These are phyloP conservation scores for Neoitamus cyanurus DNA, from an alignment of 2,888 invertebrate species.

Conservation along the genomic window DNA sequence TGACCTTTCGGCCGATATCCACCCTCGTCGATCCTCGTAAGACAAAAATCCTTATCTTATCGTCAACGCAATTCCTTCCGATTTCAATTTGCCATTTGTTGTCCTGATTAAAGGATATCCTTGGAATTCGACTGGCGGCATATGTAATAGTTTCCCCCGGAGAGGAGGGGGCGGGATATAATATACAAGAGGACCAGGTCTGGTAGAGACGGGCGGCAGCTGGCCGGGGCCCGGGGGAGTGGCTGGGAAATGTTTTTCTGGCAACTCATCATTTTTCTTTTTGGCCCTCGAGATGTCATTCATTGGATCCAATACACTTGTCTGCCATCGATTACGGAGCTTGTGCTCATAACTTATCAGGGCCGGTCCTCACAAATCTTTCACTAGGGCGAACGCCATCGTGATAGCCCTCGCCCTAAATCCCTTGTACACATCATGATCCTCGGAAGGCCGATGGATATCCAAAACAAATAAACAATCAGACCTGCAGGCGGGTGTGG, in stretches of 20 bases:
- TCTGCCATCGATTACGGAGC: slow-evolving; percentile 22
- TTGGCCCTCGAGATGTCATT: slow-evolving; percentile 28
- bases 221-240: neutral
- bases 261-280: slow-evolving; percentile 43
- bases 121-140: slow-evolving; percentile 24
- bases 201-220: neutral
- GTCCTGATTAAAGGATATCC: slow-evolving; percentile 39
- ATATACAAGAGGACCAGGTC: neutral
- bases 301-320: slow-evolving; percentile 12
- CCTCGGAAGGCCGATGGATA: slow-evolving; percentile 10
- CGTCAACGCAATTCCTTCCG: slow-evolving; percentile 39
- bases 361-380: neutral
- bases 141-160: neutral
- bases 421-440: neutral
- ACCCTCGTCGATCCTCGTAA: slow-evolving; percentile 9
- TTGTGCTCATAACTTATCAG: slow-evolving; percentile 25
- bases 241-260: slow-evolving; percentile 20
- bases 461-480: slow-evolving; percentile 44
- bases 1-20: slow-evolving; percentile 14
- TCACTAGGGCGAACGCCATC: neutral
- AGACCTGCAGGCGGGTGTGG: neutral
- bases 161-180: neutral
- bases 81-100: slow-evolving; percentile 44
- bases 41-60: slow-evolving; percentile 36
- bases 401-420: slow-evolving; percentile 15